Conservation (phyloP, 2,888 invertebrate species). For the Trileptium ribeirensis region DNA sequence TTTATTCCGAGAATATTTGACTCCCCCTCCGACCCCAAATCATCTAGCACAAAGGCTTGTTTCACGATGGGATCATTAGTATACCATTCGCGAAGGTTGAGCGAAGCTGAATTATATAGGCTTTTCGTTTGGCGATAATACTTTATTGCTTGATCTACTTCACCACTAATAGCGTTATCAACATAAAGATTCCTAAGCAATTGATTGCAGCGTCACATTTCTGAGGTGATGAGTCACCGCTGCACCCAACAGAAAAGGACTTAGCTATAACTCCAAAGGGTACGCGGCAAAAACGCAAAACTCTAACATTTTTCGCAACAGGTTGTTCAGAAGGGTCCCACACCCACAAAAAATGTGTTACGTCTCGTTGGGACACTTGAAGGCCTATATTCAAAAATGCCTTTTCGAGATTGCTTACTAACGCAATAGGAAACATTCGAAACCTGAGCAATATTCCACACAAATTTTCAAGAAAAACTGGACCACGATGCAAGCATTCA, state of each 20-base stretch:
- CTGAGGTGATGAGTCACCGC: conserved; percentile 16
- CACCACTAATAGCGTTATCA: conserved; percentile 27
- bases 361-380: conserved; percentile 29
- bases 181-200: conserved; percentile 32
- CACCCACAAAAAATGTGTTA: conserved; percentile 31
- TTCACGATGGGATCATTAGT: neutral
- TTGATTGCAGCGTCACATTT: no score
- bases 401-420: conserved; percentile 19
- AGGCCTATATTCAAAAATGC: conserved; percentile 28
- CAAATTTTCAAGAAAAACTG: conserved; percentile 25
- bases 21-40: neutral
- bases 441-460: conserved; percentile 30
- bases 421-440: conserved; percentile 27
- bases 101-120: conserved; percentile 19
- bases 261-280: conserved; percentile 11
- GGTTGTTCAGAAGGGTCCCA: neutral
- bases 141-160: conserved; percentile 3
- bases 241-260: conserved; percentile 23
- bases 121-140: conserved; percentile 25
- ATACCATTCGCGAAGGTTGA: conserved; percentile 25
- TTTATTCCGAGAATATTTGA: neutral
- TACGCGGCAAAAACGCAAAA: neutral
- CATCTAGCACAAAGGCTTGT: neutral
- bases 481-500: conserved; percentile 33
- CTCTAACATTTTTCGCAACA: neutral